Percentiles rank a stretch among this genome's conserved stretches.
These are phyloP conservation scores for Crocallis elinguaria DNA, from an alignment of 2,888 invertebrate genomes.

Conservation along the genomic window DNA sequence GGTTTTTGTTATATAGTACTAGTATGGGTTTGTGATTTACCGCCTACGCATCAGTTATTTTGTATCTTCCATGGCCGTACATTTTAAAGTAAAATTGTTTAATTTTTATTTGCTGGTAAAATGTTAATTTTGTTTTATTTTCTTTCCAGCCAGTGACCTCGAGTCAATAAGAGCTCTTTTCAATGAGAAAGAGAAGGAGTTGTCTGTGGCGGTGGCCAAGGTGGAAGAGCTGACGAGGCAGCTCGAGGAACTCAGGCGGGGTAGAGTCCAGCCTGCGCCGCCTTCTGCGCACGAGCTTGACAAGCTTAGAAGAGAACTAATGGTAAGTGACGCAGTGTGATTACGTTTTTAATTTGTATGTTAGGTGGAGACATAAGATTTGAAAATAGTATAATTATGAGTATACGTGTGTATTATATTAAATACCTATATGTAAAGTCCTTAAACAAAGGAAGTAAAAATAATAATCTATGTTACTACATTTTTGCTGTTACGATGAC, in stretches of 20 bases:
- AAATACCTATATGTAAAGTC: no score
- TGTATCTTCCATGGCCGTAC: no score
- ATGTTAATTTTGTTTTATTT: constrained; percentile 24
- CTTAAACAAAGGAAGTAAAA: no score
- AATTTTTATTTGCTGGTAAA: background rate
- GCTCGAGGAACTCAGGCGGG: constrained; percentile 94
- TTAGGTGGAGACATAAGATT: no score
- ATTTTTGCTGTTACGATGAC: no score
- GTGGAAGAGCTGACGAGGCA: constrained; percentile 98
- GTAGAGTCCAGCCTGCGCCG: constrained; percentile 86
- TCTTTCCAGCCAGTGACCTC: constrained; percentile 93
- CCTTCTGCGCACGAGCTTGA: constrained; percentile 95
- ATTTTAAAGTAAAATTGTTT: background rate
- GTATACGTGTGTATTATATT: no score
- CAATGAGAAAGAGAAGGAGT: constrained; percentile 98
- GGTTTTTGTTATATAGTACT: no score
- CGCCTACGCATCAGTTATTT: no score
- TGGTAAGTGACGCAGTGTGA: constrained; percentile 85
- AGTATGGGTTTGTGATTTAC: no score
- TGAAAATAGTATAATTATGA: no score
- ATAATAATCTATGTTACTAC: no score
- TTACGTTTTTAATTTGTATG: no score
- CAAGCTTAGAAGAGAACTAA: constrained; percentile 95
- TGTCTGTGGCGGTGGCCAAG: constrained; percentile 98
- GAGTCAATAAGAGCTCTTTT: constrained; percentile 98